phyloP scores from a whole-genome alignment of 2,888 invertebrate species.

The Philonicus albiceps region DNA sequence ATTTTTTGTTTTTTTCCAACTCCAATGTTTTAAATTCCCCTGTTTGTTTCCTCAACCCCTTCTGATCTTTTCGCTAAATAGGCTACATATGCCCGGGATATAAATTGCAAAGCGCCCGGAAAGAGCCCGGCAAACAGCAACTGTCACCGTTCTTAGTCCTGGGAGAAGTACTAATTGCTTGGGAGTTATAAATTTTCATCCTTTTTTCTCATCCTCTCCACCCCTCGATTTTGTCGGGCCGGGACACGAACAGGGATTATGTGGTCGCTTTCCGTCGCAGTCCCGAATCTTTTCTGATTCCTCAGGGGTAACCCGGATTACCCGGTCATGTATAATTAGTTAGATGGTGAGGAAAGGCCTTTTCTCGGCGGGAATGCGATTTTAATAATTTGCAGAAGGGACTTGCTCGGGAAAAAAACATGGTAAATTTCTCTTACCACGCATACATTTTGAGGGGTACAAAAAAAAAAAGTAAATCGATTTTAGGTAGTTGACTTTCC shows the following conservation, averaged over 20 bases:
- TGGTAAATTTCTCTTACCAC: background rate
- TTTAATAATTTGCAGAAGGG: background rate
- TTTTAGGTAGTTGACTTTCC: background rate
- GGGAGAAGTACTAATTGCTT: conserved; percentile 1
- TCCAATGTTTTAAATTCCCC: background rate
- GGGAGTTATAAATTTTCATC: conserved; percentile 9
- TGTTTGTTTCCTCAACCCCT: background rate
- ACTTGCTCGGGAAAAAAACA: background rate
- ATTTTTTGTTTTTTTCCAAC: background rate
- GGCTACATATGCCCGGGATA: background rate
- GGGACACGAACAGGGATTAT: background rate
- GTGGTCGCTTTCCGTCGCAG: background rate
- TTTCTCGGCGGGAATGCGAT: background rate
- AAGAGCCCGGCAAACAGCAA: background rate
- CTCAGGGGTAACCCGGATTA: background rate
- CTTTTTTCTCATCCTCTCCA: background rate
- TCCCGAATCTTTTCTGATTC: background rate
- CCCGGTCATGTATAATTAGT: background rate
- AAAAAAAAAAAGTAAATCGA: too few species aligned
- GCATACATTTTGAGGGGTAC: background rate
- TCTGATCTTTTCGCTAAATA: background rate
- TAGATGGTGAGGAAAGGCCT: background rate
- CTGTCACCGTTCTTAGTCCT: background rate
- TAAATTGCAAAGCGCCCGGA: background rate
- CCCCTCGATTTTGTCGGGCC: background rate